A percentile compares a stretch with the other conserved stretches of the same genome.
Evolutionary conservation across 2,113 vertebrate genomes (phyloP).

Genomic region (Kobus ellipsiprymnus): DNA sequence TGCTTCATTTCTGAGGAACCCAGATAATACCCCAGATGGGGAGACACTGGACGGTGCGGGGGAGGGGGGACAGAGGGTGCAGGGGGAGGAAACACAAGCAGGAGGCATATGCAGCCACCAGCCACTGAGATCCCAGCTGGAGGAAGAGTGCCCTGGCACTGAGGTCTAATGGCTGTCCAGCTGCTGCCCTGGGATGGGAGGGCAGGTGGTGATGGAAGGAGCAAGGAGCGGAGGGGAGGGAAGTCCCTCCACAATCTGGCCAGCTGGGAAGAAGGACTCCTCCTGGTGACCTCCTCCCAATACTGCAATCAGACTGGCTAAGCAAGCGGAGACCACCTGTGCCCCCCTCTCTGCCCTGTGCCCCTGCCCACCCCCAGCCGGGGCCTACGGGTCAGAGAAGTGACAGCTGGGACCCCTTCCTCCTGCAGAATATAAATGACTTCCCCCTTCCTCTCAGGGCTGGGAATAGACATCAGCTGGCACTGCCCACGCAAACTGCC

Average conservation of each 20-base stretch:
- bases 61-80: neutral
- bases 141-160: slow-evolving; percentile 26
- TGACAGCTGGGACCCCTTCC: slow-evolving; percentile 55
- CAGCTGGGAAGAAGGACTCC: slow-evolving; percentile 13
- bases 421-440: slow-evolving; percentile 65
- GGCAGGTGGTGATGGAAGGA: slow-evolving; percentile 45
- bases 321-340: neutral
- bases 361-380: neutral
- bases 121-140: slow-evolving; percentile 31
- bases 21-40: neutral
- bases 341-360: neutral
- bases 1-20: neutral
- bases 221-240: neutral
- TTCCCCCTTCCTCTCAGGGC: slow-evolving; percentile 64
- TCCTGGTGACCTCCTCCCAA: neutral
- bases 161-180: slow-evolving; percentile 47
- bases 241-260: neutral
- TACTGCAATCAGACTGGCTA: neutral
- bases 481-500: slow-evolving; percentile 68
- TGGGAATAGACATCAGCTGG: slow-evolving; percentile 77
- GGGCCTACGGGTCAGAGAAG: slow-evolving; percentile 24
- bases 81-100: neutral
- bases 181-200: slow-evolving; percentile 52
- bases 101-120: neutral
- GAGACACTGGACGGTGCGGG: neutral